Conservation (phyloP, 2,888 invertebrate genomes). For the Parasteatoda lunata region DNA sequence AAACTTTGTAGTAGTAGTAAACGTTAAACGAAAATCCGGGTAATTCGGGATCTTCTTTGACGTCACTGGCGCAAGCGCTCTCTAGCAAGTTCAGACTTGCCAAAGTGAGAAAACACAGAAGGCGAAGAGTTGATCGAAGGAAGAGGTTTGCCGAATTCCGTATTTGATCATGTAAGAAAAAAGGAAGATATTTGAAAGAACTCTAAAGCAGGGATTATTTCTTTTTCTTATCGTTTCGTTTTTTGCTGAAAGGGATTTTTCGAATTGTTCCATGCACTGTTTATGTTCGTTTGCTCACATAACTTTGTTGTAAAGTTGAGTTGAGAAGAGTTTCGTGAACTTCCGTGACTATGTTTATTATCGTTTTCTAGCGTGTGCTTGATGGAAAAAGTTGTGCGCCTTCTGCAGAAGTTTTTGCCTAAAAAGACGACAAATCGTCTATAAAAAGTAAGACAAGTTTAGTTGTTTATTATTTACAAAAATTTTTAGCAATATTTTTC, state of each 20-base stretch:
- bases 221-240: conserved; percentile 17
- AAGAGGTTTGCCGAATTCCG: conserved; percentile 44
- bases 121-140: conserved; percentile 36
- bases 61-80: conserved; percentile 59
- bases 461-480: neutral
- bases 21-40: conserved; percentile 56
- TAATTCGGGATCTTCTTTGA: conserved; percentile 30
- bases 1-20: conserved; percentile 66
- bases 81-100: conserved; percentile 34
- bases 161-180: conserved; percentile 50
- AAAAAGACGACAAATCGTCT: conserved; percentile 50
- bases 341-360: conserved; percentile 55
- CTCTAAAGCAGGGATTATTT: conserved; percentile 40
- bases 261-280: conserved; percentile 13
- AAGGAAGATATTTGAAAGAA: conserved; percentile 31
- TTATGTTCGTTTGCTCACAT: neutral
- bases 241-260: neutral
- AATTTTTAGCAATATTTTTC: neutral
- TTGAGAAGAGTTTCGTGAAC: conserved; percentile 45
- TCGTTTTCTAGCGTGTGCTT: conserved; percentile 39
- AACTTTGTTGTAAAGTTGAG: conserved; percentile 34
- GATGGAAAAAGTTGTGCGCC: conserved; percentile 38
- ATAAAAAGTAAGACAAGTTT: conserved; percentile 45
- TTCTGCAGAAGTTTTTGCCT: conserved; percentile 39
- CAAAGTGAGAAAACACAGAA: conserved; percentile 64